phyloP scores from a whole-genome alignment of 2,113 vertebrate genomes.

The Oreamnos americanus region DNA sequence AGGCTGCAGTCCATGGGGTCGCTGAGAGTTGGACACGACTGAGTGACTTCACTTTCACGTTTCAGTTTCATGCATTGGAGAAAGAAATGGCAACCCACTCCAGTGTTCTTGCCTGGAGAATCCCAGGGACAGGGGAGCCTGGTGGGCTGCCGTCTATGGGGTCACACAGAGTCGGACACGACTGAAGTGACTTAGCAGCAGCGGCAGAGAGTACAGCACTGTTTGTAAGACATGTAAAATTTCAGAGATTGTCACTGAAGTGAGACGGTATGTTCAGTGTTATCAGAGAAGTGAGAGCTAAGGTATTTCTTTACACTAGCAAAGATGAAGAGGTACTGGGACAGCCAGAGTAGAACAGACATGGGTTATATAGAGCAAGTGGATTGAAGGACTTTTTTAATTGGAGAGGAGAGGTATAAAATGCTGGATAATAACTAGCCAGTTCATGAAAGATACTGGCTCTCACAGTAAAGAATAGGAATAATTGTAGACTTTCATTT shows the following conservation, averaged over 20 bases:
- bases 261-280: neutral
- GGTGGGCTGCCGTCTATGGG: no score
- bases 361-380: neutral
- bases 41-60: no score
- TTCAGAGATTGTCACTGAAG: neutral
- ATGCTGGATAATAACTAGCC: neutral
- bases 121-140: no score
- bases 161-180: no score
- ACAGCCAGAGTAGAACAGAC: fast-evolving
- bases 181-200: no score
- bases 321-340: neutral
- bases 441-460: neutral
- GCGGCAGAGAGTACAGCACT: neutral
- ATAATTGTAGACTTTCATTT: neutral
- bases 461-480: neutral
- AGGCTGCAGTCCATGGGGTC: no score
- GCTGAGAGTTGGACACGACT: no score
- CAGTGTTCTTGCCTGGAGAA: no score
- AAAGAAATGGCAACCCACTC: no score
- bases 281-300: neutral
- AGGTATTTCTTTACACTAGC: neutral
- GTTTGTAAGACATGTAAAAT: neutral
- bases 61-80: no score
- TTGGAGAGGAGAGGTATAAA: neutral
- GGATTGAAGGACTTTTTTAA: neutral